Evolutionary conservation across 1,140 invertebrate species (phyloP), one percentile per base, ranked within the genome.

Genomic region (Proales similis): DNA sequence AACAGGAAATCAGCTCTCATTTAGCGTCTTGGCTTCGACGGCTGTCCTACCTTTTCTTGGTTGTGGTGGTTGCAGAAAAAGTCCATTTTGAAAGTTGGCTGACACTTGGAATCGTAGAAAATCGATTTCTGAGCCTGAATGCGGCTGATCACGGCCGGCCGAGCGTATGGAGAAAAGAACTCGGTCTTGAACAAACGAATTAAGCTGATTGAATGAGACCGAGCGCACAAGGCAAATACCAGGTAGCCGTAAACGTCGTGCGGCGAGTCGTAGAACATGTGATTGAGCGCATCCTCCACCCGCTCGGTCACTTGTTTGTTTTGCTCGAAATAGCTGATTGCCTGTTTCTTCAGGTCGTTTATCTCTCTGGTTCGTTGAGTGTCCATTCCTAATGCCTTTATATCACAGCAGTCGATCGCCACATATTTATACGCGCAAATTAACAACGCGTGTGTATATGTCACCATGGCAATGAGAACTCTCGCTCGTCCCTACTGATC

Each of bases 201-300:
- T 33, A 51, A 33, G 22, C 39, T 38, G 39, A 42, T 4, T 42
- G 11, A 4, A 22, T 17, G 27, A 45, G 22, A 45, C 22, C 11
- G 5, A 12, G 22, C 27, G 12, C 27, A 3, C 11, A 45, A 45
- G 27, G 27, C 4, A 9, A 45, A 45, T 68, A 75, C 72, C 66
- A 76, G 66, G 65, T 76, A 67, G 12, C 74, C 74, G 68, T 72
- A 74, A 27, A 71, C 70, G 69, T 74, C 73, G 29, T 65, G 12
- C 48, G 74, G 74, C 20, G 72, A 67, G 32, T 73, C 74, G 65
- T 69, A 69, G 67, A 74, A 76, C 70, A 74, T 73, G 19, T 68
- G 63, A 64, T 76, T 76, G 11, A 76, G 53, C 6, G 74, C 63
- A 38, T 71, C 69, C 65, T 76, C 72, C 66, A 76, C 74, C 63